These are phyloP conservation scores for Thereuonema tuberculata DNA, from an alignment of 1,140 invertebrate genomes.

Conservation along the genomic window DNA sequence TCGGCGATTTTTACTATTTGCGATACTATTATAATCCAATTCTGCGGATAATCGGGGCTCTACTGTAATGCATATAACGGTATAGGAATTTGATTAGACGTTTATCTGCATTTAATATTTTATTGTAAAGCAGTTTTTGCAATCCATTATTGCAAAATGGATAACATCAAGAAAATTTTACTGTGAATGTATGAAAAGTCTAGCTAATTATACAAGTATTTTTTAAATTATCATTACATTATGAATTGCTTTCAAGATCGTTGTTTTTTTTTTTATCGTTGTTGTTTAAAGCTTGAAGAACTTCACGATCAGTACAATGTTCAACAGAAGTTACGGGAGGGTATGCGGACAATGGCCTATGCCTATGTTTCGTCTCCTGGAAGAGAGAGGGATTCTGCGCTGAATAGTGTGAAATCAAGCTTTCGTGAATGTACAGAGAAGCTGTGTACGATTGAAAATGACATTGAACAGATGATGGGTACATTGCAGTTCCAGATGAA, in stretches of 20 bases:
- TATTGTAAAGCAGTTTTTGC: too few relatives aligned
- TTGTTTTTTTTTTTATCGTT: background rate
- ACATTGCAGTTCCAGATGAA: slow-evolving; percentile 41
- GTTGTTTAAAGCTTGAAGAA: slow-evolving; percentile 34
- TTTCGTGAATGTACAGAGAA: slow-evolving; percentile 40
- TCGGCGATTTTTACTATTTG: too few relatives aligned
- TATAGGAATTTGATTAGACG: too few relatives aligned
- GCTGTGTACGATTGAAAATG: slow-evolving; percentile 39
- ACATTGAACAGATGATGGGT: slow-evolving; percentile 40
- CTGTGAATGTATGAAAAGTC: too few relatives aligned
- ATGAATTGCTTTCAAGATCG: background rate
- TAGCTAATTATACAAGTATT: too few relatives aligned
- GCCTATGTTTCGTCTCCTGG: slow-evolving; percentile 37
- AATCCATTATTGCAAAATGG: too few relatives aligned
- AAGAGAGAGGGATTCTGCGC: slow-evolving; percentile 32
- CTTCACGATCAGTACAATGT: slow-evolving; percentile 38
- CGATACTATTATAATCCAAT: too few relatives aligned
- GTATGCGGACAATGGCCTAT: slow-evolving; percentile 37
- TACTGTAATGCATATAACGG: too few relatives aligned
- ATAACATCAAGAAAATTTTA: too few relatives aligned
- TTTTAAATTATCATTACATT: background rate
- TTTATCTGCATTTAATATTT: too few relatives aligned
- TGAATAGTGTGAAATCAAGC: slow-evolving; percentile 39
- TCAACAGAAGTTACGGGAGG: slow-evolving; percentile 37
- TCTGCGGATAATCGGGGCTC: too few relatives aligned